phyloP scores from a whole-genome alignment of 1,140 invertebrate species.

The Samia ricini region DNA sequence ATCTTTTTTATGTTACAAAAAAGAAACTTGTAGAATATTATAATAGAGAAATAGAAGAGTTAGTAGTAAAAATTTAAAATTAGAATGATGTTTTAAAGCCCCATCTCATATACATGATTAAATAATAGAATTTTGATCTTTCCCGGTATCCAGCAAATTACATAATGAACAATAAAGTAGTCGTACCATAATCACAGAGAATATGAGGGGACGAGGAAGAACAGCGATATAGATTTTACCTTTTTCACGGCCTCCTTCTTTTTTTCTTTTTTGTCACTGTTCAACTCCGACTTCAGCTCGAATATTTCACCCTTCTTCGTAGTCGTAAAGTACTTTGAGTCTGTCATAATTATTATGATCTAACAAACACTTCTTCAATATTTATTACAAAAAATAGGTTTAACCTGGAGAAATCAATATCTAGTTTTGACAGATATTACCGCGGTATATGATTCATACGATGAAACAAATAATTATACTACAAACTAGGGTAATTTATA shows the following conservation, averaged over 20 bases:
- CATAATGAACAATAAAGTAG: too few species aligned
- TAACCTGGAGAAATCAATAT: constrained; percentile 7
- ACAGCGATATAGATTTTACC: constrained; percentile 70
- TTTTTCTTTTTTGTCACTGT: constrained; percentile 99
- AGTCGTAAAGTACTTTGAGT: constrained; percentile 99
- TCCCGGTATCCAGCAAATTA: too few species aligned
- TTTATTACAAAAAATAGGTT: not conserved
- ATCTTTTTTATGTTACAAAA: too few species aligned
- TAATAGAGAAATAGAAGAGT: too few species aligned
- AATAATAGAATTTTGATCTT: too few species aligned
- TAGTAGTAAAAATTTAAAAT: too few species aligned
- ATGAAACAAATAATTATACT: not conserved
- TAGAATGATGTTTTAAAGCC: too few species aligned
- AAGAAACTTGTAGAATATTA: too few species aligned
- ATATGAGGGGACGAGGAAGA: too few species aligned
- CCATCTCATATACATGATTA: too few species aligned
- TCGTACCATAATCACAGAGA: too few species aligned
- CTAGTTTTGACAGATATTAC: not conserved
- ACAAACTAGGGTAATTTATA: not conserved
- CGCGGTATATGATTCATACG: not conserved
- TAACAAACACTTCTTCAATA: constrained; percentile 2
- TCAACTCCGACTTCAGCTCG: constrained; percentile 98
- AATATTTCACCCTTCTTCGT: constrained; percentile 99
- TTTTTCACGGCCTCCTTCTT: constrained; percentile 99
- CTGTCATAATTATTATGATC: constrained; percentile 88